Percentiles rank a stretch among this genome's conserved stretches.
phyloP scores from a whole-genome alignment of 1,140 invertebrate species.

The Trichomalopsis sarcophagae region DNA sequence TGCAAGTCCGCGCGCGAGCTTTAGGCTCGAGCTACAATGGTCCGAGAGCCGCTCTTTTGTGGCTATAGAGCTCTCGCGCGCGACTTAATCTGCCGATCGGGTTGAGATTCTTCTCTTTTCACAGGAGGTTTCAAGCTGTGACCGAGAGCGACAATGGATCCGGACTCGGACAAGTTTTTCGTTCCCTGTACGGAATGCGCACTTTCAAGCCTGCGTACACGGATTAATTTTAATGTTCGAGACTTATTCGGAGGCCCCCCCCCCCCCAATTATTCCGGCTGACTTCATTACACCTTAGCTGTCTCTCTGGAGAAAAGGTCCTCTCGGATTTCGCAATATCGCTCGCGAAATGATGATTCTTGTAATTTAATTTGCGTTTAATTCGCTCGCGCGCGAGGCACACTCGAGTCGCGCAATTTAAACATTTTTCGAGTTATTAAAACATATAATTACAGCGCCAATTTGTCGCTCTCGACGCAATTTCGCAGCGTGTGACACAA shows the following conservation, averaged over 20 bases:
- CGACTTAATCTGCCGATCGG: background rate
- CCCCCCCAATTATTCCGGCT: too few species aligned
- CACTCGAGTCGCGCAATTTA: slow-evolving; percentile 5
- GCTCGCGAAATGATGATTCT: slow-evolving; percentile 9
- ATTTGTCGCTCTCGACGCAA: slow-evolving; percentile 31
- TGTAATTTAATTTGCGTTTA: slow-evolving; percentile 33
- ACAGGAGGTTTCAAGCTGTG: background rate
- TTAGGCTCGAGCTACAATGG: background rate
- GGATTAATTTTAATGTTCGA: background rate
- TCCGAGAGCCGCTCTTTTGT: background rate
- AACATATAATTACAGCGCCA: slow-evolving; percentile 43
- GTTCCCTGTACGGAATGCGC: background rate
- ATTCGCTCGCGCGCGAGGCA: background rate
- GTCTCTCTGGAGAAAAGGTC: background rate
- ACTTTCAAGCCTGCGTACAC: too few species aligned
- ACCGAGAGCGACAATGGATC: background rate
- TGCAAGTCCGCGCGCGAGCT: background rate
- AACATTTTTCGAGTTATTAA: slow-evolving; percentile 39
- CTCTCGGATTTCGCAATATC: slow-evolving; percentile 27
- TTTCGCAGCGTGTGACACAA: slow-evolving; percentile 37
- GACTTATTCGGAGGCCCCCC: too few species aligned
- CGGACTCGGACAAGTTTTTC: background rate
- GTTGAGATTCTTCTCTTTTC: background rate
- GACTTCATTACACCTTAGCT: background rate
- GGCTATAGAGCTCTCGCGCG: background rate